Base-by-base conservation (phyloP, 53 echinoderm and acorn worm genomes). In the Antedon mediterranea region DNA sequence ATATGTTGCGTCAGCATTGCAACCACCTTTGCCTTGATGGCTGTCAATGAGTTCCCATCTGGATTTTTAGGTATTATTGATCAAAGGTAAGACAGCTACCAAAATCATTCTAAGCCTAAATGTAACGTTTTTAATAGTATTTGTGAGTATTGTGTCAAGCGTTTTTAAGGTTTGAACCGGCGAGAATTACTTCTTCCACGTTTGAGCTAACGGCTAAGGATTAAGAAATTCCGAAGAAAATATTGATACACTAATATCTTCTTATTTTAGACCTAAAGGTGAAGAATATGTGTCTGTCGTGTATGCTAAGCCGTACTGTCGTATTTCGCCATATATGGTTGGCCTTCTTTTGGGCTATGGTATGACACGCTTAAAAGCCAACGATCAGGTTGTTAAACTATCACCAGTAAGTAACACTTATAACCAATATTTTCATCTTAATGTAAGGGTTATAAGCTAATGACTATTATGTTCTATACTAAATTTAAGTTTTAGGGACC, bases 251-350 rank as follows among this genome's bases (percentile, higher is more conserved):
- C 4, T 37, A 6, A 4, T 11, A 37, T 11, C 11, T 37, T 57
- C 23, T 57, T 57, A 57, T 23, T 57, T 13, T 18, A 57, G 57
- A 11, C 7, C 57, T 11, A 1, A 26, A 18, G 57, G 57, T 57
- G 57, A 77, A 30, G 81, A 85, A 23, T 42, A 76, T 29, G 0
- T 4, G 1, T 87, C 84, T 33, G 31, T 87, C 28, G 44, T 92
- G 2, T 97, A 97, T 34, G 71, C 33, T 73, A 97, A 97, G 79
- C 97, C 97, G 0, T 97, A 97, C 81, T 97, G 97, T 76, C 92
- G 97, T 43, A 92, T 97, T 32, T 43, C 97, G 18, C 92, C 92
- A 18, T 97, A 97, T 37, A 86, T 97, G 41, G 86, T 89, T 30
- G 97, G 97, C 30, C 89, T 97, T 82, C 79, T 75, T 29, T 71